These are phyloP conservation scores for Hydriomena furcata DNA, from an alignment of 2,888 invertebrate genomes.

Conservation along the genomic window DNA sequence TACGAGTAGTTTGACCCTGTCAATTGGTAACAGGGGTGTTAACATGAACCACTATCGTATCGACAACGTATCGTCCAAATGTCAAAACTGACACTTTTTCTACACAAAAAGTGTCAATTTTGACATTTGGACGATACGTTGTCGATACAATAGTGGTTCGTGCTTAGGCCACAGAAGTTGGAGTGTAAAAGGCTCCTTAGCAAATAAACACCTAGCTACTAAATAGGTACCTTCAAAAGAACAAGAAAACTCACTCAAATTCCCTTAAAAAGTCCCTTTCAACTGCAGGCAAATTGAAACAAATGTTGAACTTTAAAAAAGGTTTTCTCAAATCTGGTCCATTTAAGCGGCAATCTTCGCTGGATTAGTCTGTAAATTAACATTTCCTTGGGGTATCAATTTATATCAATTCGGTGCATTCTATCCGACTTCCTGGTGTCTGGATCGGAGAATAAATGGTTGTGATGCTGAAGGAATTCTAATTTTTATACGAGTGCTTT, in stretches of 20 bases:
- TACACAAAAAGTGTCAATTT: too few relatives aligned
- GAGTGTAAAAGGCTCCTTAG: too few relatives aligned
- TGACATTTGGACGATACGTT: too few relatives aligned
- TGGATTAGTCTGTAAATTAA: constrained; percentile 26
- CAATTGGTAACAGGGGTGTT: too few relatives aligned
- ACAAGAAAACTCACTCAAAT: not conserved
- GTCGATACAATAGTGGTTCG: too few relatives aligned
- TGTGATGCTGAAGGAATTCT: constrained; percentile 9
- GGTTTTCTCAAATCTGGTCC: constrained; percentile 6
- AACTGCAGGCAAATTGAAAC: constrained; percentile 13
- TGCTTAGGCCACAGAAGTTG: too few relatives aligned
- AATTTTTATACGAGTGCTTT: constrained; percentile 1
- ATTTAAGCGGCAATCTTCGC: constrained; percentile 16
- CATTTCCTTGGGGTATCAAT: constrained; percentile 37
- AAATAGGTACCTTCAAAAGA: too few relatives aligned
- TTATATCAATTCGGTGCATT: constrained; percentile 43
- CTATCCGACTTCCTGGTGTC: constrained; percentile 28
- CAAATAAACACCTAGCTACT: too few relatives aligned
- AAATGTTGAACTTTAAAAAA: constrained; percentile 11
- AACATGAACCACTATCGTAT: too few relatives aligned
- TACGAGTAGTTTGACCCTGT: too few relatives aligned
- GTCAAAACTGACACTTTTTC: too few relatives aligned
- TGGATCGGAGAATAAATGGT: constrained; percentile 12
- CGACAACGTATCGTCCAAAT: too few relatives aligned
- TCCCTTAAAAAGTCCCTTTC: not conserved